Evolutionary conservation across 1,140 invertebrate species (phyloP), one percentile per base, ranked within the genome.

Genomic region (Hylaeus volcanicus): DNA sequence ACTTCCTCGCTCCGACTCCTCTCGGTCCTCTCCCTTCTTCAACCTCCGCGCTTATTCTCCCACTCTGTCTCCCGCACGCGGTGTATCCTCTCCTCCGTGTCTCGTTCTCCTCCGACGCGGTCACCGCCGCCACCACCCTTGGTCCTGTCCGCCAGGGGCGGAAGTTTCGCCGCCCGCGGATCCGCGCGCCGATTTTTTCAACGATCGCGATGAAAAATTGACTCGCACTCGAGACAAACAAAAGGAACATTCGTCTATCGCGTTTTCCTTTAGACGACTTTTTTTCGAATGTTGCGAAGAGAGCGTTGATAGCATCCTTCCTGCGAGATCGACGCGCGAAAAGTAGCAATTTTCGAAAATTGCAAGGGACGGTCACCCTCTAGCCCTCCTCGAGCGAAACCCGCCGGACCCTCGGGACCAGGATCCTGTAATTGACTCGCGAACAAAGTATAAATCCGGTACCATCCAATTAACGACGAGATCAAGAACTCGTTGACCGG

Each of bases 1-100:
- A 75, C 86, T 72, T 79, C 74, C 86, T 81, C 84, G 69, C 83
- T 74, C 76, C 79, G 43, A 48, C 70, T 70, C 65, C 71, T 70
- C 79, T 66, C 80, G 58, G 14, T 73, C 70, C 79, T 71, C 69
- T 84, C 68, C 66, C 73, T 75, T 61, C 79, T 53, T 64, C 83
- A 74, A n/a, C 43, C 80, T 64, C 58, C 82, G 60, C 77, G 37
- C 39, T 60, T 60, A 45, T 56, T 74, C 73, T 64, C 8, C 69
- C 78, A 51, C 71, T 74, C 75, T 39, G 1, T 14, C 12, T 63
- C 9, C 60, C 15, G 63, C 68, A 74, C 61, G n/a, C 85, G 65
- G 74, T 63, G 70, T 64, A 61, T 74, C 79, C 83, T 83, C 69
- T 55, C 81, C 81, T 41, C 79, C 60, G 55, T 71, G 72, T 76